Evolutionary conservation across 2,113 vertebrate genomes (phyloP).

Genomic region (Chionomys nivalis): DNA sequence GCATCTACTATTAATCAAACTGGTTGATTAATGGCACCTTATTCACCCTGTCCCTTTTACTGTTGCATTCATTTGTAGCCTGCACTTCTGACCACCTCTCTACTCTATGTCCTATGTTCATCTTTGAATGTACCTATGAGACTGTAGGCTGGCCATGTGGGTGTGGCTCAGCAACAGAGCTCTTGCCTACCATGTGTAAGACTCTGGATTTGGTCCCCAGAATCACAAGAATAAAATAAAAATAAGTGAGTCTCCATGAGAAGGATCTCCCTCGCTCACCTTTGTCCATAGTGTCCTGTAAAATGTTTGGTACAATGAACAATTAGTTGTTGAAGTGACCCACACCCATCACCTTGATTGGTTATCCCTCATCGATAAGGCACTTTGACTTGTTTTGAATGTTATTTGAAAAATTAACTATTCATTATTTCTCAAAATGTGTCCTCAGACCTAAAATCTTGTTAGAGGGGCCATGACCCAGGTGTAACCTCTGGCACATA

Average conservation of each 20-base stretch:
- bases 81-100: background rate
- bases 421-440: background rate
- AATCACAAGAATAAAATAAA: background rate
- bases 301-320: background rate
- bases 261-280: background rate
- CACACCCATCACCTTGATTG: background rate
- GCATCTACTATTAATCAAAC: background rate
- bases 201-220: background rate
- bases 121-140: background rate
- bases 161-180: background rate
- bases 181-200: background rate
- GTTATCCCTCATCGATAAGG: background rate
- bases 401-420: background rate
- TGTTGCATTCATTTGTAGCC: background rate
- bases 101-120: background rate
- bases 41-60: background rate
- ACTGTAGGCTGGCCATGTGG: background rate
- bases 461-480: background rate
- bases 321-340: background rate
- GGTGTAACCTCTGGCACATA: background rate
- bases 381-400: background rate
- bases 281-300: background rate
- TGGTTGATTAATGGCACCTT: background rate
- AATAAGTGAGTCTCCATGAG: background rate
- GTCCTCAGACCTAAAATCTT: background rate